Conservation (phyloP, 2,797 vertebrate genomes). For the Benthosema pterotum region DNA sequence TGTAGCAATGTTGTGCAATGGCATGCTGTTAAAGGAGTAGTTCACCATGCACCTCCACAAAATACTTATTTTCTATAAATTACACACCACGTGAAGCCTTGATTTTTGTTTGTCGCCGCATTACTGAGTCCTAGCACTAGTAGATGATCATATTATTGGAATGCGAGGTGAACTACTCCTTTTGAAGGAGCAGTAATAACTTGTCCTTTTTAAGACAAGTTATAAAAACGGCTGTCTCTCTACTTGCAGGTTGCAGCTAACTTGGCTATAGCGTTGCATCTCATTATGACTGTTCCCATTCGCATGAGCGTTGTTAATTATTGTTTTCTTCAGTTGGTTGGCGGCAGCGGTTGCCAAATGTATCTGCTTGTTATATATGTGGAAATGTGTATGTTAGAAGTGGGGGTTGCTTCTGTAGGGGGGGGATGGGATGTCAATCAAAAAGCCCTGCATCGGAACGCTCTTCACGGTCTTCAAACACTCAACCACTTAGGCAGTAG, state of each 20-base stretch:
- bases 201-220: no score
- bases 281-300: constrained; percentile 24
- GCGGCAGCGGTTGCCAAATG: not conserved
- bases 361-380: not conserved
- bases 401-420: not conserved
- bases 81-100: no score
- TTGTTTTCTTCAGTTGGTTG: constrained; percentile 11
- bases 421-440: constrained; percentile 18
- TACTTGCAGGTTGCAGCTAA: constrained; percentile 15
- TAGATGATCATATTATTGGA: no score
- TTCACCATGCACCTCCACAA: no score
- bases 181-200: no score
- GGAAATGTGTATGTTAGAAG: not conserved
- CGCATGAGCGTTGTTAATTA: constrained; percentile 6
- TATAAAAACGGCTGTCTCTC: no score
- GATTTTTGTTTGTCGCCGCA: no score
- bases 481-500: no score
- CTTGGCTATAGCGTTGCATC: constrained; percentile 15
- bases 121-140: no score
- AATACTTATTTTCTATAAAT: no score
- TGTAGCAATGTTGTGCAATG: constrained; percentile 17
- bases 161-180: no score
- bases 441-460: constrained; percentile 28
- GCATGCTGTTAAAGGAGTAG: constrained; percentile 1
- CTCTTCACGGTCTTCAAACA: constrained; percentile 40